Base-by-base conservation (phyloP, 2,113 vertebrate species). In the Ceyx melanurus region DNA sequence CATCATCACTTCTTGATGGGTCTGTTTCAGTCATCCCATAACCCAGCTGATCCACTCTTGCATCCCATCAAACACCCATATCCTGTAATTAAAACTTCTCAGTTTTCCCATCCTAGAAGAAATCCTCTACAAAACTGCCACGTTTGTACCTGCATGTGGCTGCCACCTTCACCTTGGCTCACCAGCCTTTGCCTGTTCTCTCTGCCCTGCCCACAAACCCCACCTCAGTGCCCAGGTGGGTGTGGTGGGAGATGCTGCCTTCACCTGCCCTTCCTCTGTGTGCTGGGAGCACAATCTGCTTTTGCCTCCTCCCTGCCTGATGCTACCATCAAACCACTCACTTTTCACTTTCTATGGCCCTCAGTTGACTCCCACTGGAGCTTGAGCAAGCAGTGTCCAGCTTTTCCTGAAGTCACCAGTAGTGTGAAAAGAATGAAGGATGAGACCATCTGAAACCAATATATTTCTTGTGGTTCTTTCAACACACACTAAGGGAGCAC, bases 381-480 rank as follows among this genome's bases (percentile, higher is more conserved):
- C 40, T 4, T 51, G 67, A 89, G 50, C 35, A 80, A 89, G 75
- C 16, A 22, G 50, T 5, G 54, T 60, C 29, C 46, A 85, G 60
- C n/a, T 84, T 91, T 54, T 62, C 25, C 94, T 45, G 25, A 91
- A 92, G 91, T 66, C 86, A 54, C 78, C 70, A 60, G 17, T 1
- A 31, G 33, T 21, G 60, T 56, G 54, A 54, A 77, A 66, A 8
- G 29, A 85, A 56, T 85, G 71, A 75, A 79, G 64, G 56, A 43
- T 64, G 54, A 60, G 80, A 40, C 67, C 94, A 83, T 66, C 56
- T 70, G 87, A 93, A 95, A 94, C 46, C 84, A 92, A 92, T 95
- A 85, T 84, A 83, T 60, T 85, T 85, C 72, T 93, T 19, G 60
- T 45, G 78, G 82, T 67, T 92, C 89, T 65, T 79, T 67, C 82